Conservation (phyloP, 2,888 invertebrate genomes). For the Tromatobia lineatoria region DNA sequence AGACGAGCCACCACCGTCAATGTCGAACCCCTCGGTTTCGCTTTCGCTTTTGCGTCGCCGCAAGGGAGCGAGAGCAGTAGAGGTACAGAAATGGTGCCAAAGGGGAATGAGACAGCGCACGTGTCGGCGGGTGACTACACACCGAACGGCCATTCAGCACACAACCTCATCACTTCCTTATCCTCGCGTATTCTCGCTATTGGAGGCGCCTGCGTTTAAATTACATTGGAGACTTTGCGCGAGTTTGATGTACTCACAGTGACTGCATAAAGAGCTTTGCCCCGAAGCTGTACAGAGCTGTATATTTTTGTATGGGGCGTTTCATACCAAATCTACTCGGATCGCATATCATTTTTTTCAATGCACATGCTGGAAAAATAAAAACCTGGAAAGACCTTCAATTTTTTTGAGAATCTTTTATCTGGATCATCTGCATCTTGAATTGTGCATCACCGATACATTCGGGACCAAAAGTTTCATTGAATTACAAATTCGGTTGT, state of each 20-base stretch:
- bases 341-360: not conserved
- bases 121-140: conserved; percentile 75
- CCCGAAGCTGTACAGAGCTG: conserved; percentile 10
- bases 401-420: too few species aligned
- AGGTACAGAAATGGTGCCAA: conserved; percentile 45
- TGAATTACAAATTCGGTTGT: too few species aligned
- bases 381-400: not conserved
- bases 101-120: conserved; percentile 69
- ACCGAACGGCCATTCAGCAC: conserved; percentile 51
- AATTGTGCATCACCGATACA: too few species aligned
- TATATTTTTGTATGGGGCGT: not conserved
- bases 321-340: not conserved
- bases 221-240: conserved; percentile 61
- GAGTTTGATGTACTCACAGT: conserved; percentile 57
- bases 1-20: conserved; percentile 67
- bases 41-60: conserved; percentile 68
- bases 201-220: conserved; percentile 59
- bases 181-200: conserved; percentile 43
- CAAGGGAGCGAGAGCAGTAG: conserved; percentile 66
- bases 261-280: conserved; percentile 34
- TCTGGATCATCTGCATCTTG: too few species aligned
- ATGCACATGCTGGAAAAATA: not conserved
- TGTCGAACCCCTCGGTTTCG: conserved; percentile 68
- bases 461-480: too few species aligned
- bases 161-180: conserved; percentile 39